phyloP scores from a whole-genome alignment of 2,797 vertebrate genomes.

The Cirrhinus molitorella region DNA sequence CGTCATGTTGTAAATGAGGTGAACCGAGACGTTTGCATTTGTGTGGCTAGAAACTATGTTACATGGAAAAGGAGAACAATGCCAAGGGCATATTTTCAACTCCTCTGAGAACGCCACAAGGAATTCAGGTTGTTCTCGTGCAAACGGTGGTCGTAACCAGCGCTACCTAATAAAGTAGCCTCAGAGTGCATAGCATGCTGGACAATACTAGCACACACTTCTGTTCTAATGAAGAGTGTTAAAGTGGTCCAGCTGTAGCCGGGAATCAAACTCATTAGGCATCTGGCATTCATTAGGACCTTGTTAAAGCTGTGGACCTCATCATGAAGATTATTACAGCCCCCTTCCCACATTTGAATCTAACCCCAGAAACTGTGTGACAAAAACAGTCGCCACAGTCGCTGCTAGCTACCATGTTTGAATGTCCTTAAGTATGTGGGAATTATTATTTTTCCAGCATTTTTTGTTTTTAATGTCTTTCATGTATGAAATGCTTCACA shows the following conservation, averaged over 20 bases:
- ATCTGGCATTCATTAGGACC: conserved; percentile 56
- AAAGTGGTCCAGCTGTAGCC: conserved; percentile 28
- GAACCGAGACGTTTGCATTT: neutral
- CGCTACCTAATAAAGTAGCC: conserved; percentile 3
- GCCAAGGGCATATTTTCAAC: conserved; percentile 13
- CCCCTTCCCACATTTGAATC: conserved; percentile 30
- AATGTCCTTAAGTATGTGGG: neutral
- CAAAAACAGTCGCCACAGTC: conserved; percentile 7
- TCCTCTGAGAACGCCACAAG: neutral
- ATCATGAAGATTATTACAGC: conserved; percentile 39
- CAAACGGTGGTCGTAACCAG: neutral
- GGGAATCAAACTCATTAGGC: conserved; percentile 56
- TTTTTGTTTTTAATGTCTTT: neutral
- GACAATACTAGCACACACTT: conserved; percentile 23
- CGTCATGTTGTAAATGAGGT: neutral
- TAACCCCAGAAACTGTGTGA: conserved; percentile 10
- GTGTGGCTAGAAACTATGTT: neutral
- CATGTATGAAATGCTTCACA: neutral
- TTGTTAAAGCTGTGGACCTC: conserved; percentile 45
- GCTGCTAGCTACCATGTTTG: conserved; percentile 26
- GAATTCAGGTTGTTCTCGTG: neutral
- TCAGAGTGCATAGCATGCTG: conserved; percentile 1
- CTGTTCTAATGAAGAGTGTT: conserved; percentile 23
- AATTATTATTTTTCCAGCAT: neutral
- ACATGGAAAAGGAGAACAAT: neutral